A percentile compares a stretch with the other conserved stretches of the same genome.
phyloP scores from a whole-genome alignment of 2,888 invertebrate genomes.

The Drosophila putrida region DNA sequence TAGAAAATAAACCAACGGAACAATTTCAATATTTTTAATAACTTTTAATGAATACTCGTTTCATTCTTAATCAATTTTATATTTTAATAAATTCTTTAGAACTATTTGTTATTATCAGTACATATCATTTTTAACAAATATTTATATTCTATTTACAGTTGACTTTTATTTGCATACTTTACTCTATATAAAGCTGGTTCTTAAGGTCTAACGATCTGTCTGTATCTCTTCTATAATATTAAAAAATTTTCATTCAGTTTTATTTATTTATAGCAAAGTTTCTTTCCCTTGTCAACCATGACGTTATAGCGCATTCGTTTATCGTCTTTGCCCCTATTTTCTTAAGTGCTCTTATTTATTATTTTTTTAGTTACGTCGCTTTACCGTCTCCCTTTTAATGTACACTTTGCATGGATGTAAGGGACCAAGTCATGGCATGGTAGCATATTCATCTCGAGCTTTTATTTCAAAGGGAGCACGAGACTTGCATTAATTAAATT shows the following conservation, averaged over 20 bases:
- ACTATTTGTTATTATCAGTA: no score
- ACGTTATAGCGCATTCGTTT: slow-evolving; percentile 5
- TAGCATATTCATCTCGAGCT: slow-evolving; percentile 22
- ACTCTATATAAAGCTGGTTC: background rate
- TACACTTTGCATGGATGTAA: slow-evolving; percentile 34
- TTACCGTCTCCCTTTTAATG: slow-evolving; percentile 48
- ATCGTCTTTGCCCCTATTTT: background rate
- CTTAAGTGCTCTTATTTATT: slow-evolving; percentile 48
- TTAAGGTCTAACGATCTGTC: no score
- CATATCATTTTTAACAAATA: no score
- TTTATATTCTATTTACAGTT: slow-evolving; percentile 13
- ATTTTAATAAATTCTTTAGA: no score
- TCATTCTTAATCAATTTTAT: no score
- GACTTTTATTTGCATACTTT: slow-evolving; percentile 35
- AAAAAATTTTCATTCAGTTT: no score
- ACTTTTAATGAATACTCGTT: no score
- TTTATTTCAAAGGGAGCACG: slow-evolving; percentile 49
- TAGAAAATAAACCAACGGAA: no score
- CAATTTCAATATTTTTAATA: no score
- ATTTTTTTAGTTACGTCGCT: slow-evolving; percentile 39
- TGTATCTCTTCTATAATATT: no score
- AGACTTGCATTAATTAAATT: slow-evolving; percentile 78
- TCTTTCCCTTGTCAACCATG: background rate
- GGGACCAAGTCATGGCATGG: slow-evolving; percentile 13
- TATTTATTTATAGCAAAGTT: no score